Percentiles rank a stretch among this genome's conserved stretches.
Conservation (phyloP, 2,797 vertebrate species). For the Sciurus vulgaris region DNA sequence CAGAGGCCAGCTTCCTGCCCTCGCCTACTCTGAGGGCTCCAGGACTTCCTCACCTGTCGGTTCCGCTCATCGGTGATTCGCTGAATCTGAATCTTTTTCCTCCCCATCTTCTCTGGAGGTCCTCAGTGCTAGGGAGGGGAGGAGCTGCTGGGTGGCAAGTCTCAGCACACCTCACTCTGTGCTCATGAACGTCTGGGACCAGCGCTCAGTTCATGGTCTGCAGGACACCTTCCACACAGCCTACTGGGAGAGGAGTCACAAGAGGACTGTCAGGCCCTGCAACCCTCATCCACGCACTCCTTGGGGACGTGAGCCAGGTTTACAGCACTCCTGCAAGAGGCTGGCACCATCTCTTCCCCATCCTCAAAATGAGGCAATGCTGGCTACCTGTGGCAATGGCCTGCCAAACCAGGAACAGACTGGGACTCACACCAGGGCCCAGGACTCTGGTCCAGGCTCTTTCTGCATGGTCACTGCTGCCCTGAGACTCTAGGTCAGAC, state of each 20-base stretch:
- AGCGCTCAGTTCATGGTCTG: slow-evolving; percentile 81
- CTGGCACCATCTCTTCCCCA: not conserved
- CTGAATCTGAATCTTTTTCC: slow-evolving; percentile 99
- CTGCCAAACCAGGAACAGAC: not conserved
- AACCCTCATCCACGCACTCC: not conserved
- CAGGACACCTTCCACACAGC: slow-evolving; percentile 45
- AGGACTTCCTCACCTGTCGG: slow-evolving; percentile 92
- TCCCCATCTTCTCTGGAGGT: slow-evolving; percentile 93
- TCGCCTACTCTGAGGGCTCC: not conserved
- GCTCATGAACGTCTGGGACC: slow-evolving; percentile 84
- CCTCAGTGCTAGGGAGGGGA: slow-evolving; percentile 75
- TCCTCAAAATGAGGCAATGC: not conserved
- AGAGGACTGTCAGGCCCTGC: not conserved
- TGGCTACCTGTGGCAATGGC: not conserved
- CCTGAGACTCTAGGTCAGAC: not conserved
- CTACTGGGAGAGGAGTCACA: slow-evolving; percentile 50
- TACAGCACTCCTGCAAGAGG: not conserved
- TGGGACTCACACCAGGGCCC: not conserved
- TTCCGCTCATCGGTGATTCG: slow-evolving; percentile 99
- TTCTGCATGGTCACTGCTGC: not conserved
- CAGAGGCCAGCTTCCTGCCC: not conserved
- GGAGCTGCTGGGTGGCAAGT: slow-evolving; percentile 75
- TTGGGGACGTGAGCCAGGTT: not conserved
- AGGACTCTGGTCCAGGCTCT: not conserved
- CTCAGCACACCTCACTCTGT: slow-evolving; percentile 76